Evolutionary conservation across 2,888 invertebrate species (phyloP), one percentile per base, ranked within the genome.

Genomic region (Hemicrepidius hirtus): DNA sequence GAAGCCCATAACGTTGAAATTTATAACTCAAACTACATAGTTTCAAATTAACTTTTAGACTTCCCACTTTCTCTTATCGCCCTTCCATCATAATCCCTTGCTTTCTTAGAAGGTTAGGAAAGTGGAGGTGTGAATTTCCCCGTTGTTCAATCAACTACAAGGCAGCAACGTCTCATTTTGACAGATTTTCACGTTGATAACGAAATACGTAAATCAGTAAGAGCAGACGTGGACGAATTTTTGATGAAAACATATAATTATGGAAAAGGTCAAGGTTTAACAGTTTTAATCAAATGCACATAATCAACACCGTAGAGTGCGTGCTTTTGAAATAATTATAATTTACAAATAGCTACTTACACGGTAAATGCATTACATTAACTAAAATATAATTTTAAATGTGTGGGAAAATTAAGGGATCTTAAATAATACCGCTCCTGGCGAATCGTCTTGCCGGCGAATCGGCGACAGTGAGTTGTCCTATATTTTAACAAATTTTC

Each of bases 1-100:
- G 46, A 46, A 44, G 21, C 32, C 21, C 24, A 44, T 28, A 62
- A 24, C 16, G 46, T n/a, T 44, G 44, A 62, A 62, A 62, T 62
- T 62, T 62, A 62, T 62, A 53, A 62, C 46, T 1, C 46, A n/a
- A 46, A 20, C 44, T 62, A 46, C 62, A 46, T 62, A 62, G 62
- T 62, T 62, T 62, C 40, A 46, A 62, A 62, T 62, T 62, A 62
- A 32, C 53, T 53, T 53, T 53, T 13, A n/a, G 53, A 53, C 53
- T 24, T 49, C 21, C 53, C 46, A 62, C 28, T 16, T 62, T 62
- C 46, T 40, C 32, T 62, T 62, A 62, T 62, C 62, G 62, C 62
- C 46, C 62, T 24, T 62, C 32, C 46, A 62, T 62, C 62, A 18
- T 32, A 20, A 62, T 62, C 32, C 32, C 46, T 44, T 32, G 28